Percentiles rank a stretch among this genome's conserved stretches.
Evolutionary conservation across 2,888 invertebrate genomes (phyloP).

Genomic region (Acronicta alni): DNA sequence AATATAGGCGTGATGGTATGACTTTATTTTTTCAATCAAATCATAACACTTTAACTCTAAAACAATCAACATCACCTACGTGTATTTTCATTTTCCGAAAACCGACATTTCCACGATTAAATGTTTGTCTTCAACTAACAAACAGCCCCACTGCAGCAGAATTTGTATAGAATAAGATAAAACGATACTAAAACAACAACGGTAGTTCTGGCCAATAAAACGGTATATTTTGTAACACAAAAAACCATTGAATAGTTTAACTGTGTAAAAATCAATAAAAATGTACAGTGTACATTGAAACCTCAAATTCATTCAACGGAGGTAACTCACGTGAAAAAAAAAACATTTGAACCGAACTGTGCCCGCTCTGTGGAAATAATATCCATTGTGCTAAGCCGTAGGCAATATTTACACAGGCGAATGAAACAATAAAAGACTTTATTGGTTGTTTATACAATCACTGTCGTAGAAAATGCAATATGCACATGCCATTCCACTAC

Average conservation of each 20-base stretch:
- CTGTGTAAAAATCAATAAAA: constrained; percentile 60
- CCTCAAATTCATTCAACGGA: constrained; percentile 63
- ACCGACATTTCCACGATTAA: not conserved
- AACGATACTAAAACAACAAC: constrained; percentile 25
- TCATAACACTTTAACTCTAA: too few species aligned
- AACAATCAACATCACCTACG: not conserved
- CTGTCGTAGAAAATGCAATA: constrained; percentile 60
- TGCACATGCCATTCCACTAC: constrained; percentile 52
- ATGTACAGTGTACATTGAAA: constrained; percentile 53
- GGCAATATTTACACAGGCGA: constrained; percentile 69
- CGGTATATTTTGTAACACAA: constrained; percentile 23
- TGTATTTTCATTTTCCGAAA: constrained; percentile 3
- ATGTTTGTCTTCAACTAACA: not conserved
- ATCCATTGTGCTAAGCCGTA: constrained; percentile 66
- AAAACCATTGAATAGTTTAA: constrained; percentile 34
- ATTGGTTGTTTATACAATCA: constrained; percentile 62
- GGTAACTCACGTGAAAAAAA: constrained; percentile 59
- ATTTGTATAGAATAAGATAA: constrained; percentile 9
- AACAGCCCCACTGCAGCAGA: not conserved
- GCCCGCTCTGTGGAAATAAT: constrained; percentile 61
- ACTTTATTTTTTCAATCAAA: too few species aligned
- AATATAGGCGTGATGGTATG: too few species aligned
- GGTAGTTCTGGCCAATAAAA: constrained; percentile 23
- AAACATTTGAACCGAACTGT: constrained; percentile 52
- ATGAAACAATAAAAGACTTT: constrained; percentile 65